Base-by-base conservation (phyloP, 2,113 vertebrate species). In the Elachura formosa region DNA sequence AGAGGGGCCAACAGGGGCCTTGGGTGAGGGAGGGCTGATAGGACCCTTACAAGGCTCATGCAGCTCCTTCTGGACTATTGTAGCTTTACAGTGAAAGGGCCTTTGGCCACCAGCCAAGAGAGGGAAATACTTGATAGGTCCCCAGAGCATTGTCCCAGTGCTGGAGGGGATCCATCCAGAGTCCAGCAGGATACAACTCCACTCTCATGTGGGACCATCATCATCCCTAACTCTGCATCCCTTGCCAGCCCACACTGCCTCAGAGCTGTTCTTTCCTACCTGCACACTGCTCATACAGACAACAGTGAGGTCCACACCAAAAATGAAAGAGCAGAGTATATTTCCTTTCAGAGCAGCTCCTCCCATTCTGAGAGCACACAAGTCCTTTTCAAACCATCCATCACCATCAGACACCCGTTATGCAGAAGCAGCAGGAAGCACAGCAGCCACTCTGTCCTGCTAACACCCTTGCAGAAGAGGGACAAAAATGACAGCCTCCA, bases 301-400 rank as follows among this genome's bases (percentile, higher is more conserved):
- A 83, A 46, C 36, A n/a, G n/a, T 2, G 1, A 10, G 8, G 11
- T 45, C n/a, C 0, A 2, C 24, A 78, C 23, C 12, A 0, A 1
- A 90, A 51, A 56, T 22, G 29, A 46, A 76, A 82, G 10, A 3
- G 20, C 14, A 55, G 79, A 58, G 17, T 31, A 1, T 5, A 43
- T 54, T 80, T 76, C 34, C 68, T 82, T 33, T 56, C 73, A 64
- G 29, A 94, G 56, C 38, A 79, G 55, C 25, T 52, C 24, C 38
- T 92, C 67, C 38, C 58, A 41, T 62, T 62, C 62, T 21, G 54
- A 94, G 56, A 59, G 56, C 43, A 71, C 48, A 52, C 11, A 43
- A 77, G n/a, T 59, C 36, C 61, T 73, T 82, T 76, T 72, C 66
- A 51, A 41, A 55, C 34, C 48, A 40, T 33, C 58, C 83, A 62